Evolutionary conservation across 2,113 vertebrate species (phyloP).

Genomic region (Leptocoma aspasia): DNA sequence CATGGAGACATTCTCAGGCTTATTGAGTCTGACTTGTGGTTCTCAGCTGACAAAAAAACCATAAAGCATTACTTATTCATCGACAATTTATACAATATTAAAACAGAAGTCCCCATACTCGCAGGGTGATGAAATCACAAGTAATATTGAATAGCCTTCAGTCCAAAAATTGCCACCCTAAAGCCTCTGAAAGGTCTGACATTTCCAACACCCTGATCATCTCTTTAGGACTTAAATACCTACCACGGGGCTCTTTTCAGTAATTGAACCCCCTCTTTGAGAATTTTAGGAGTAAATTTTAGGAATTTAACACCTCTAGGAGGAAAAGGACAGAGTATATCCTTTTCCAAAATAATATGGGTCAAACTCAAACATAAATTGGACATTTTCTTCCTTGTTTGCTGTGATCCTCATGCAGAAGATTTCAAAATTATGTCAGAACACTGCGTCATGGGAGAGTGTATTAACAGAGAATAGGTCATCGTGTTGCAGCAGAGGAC

Average conservation of each 20-base stretch:
- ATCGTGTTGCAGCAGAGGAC: neutral
- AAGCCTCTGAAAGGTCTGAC: neutral
- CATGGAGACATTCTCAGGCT: neutral
- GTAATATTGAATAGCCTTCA: neutral
- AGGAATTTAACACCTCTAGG: neutral
- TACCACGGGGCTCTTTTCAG: neutral
- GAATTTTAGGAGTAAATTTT: neutral
- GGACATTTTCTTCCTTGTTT: neutral
- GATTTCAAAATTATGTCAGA: neutral
- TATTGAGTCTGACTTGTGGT: neutral
- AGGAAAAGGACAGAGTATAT: neutral
- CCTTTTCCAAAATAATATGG: neutral
- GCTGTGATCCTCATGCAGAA: neutral
- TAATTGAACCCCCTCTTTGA: neutral
- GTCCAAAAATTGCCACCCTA: neutral
- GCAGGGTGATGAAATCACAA: neutral
- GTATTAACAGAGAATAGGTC: fast-evolving
- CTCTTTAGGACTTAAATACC: neutral
- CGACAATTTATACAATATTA: neutral
- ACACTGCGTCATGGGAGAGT: neutral
- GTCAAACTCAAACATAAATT: neutral
- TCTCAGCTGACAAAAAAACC: neutral
- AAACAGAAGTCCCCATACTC: neutral
- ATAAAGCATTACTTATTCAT: neutral
- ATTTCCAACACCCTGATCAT: neutral